Evolutionary conservation across 2,113 vertebrate species (phyloP).

Genomic region (Atractosteus spatula): DNA sequence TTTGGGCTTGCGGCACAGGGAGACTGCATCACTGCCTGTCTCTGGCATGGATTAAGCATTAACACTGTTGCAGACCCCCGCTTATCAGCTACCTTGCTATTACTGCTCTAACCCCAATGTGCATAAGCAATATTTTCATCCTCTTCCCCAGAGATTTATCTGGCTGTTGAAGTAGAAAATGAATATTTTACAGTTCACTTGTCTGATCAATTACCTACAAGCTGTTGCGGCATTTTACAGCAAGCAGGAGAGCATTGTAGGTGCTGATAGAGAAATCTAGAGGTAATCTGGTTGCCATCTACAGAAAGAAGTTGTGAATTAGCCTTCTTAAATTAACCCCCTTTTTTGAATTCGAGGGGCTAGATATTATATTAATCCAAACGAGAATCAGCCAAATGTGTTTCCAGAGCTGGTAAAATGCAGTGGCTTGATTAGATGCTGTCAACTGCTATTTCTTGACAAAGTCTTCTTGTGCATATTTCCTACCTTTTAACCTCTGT

Average conservation of each 20-base stretch:
- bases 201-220: constrained; percentile 99
- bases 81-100: constrained; percentile 88
- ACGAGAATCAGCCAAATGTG: constrained; percentile 75
- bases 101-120: constrained; percentile 79
- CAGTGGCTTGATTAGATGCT: constrained; percentile 67
- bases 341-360: constrained; percentile 58
- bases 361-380: constrained; percentile 75
- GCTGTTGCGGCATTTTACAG: constrained; percentile 95
- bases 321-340: constrained; percentile 62
- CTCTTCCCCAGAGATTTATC: constrained; percentile 96
- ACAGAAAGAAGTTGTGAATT: constrained; percentile 66
- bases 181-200: constrained; percentile 99
- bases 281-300: constrained; percentile 74
- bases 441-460: no score
- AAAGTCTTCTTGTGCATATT: no score
- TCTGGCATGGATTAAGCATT: constrained; percentile 66
- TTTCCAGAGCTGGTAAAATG: constrained; percentile 73
- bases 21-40: constrained; percentile 56
- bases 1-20: constrained; percentile 71
- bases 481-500: not conserved
- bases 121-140: constrained; percentile 97
- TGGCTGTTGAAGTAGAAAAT: constrained; percentile 99
- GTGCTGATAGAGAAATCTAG: constrained; percentile 85
- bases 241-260: constrained; percentile 83
- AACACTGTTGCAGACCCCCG: constrained; percentile 71